phyloP scores from a whole-genome alignment of 2,797 vertebrate genomes.

The Gymnopithys bicolor region DNA sequence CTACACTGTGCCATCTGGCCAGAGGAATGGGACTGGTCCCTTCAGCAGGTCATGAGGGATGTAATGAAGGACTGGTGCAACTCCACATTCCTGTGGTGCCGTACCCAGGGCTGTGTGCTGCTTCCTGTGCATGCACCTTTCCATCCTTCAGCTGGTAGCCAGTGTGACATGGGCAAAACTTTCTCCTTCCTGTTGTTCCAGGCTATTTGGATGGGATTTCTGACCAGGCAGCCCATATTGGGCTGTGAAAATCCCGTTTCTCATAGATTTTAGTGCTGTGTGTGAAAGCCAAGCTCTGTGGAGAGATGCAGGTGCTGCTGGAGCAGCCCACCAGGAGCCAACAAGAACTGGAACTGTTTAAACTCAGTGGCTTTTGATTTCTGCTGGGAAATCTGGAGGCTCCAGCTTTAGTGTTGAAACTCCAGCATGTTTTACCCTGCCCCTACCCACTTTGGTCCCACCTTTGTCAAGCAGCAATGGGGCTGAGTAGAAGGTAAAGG shows the following conservation, averaged over 20 bases:
- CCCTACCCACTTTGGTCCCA: background rate
- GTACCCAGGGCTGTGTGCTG: fast-evolving
- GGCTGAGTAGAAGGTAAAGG: background rate
- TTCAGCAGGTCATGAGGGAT: background rate
- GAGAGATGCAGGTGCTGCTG: background rate
- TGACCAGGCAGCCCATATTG: background rate
- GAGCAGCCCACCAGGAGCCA: background rate
- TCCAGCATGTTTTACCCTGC: background rate
- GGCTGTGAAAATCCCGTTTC: background rate
- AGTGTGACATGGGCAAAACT: fast-evolving
- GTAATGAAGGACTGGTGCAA: fast-evolving
- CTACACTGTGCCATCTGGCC: background rate
- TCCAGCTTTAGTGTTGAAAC: background rate
- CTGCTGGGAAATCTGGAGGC: background rate
- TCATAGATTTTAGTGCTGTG: background rate
- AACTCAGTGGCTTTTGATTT: background rate
- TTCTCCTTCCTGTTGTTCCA: background rate
- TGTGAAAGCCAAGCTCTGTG: background rate
- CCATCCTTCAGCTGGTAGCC: background rate
- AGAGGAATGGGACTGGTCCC: background rate
- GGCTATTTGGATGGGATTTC: background rate
- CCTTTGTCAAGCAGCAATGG: background rate
- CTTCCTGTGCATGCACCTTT: background rate
- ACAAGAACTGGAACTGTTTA: background rate
- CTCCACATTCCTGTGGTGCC: background rate